Base-by-base conservation (phyloP, 2,113 vertebrate genomes). In the Sclerurus mexicanus region DNA sequence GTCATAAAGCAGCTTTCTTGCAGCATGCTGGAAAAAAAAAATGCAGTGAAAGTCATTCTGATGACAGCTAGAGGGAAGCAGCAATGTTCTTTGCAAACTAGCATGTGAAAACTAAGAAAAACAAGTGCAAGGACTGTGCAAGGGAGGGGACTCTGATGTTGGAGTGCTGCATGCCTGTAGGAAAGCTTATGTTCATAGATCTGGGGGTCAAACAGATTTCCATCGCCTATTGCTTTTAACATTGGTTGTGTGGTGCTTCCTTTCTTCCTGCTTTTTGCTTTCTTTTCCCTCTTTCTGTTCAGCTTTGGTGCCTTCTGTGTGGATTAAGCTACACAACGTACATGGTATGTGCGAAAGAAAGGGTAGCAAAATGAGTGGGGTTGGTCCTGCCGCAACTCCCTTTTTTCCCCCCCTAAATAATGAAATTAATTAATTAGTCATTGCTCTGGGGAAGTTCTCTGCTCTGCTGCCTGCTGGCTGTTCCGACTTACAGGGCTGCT, bases 51-150 rank as follows among this genome's bases (percentile, higher is more conserved):
- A 94, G 56, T 89, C 49, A 73, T 89, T 69, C 39, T 59, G 91
- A 78, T 95, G 82, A 79, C 88, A 94, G 68, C 75, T 95, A 50
- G 42, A 73, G 75, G 40, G 66, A 91, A 87, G 49, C 89, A 94
- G 69, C 66, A 89, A 75, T 1, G 0, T 63, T 64, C 56, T 44
- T 86, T 58, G 52, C 56, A 74, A 68, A 76, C 55, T 85, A 75
- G 59, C 55, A 78, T 89, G 85, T 49, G 77, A 75, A 84, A 72
- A 39, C 56, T 63, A 16, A 42, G 59, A 53, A 56, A 91, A 92
- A 76, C 28, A 92, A 87, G 21, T 35, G 16, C 63, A 88, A 84
- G 60, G 77, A 60, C 67, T 93, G 39, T 84, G 71, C 79, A 71
- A 90, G 60, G 40, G 55, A 60, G 33, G 44, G 47, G 28, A 10